Conservation (phyloP, 37 sponge, comb jelly and placozoan genomes). For the Diacarnus erythraeanus region DNA sequence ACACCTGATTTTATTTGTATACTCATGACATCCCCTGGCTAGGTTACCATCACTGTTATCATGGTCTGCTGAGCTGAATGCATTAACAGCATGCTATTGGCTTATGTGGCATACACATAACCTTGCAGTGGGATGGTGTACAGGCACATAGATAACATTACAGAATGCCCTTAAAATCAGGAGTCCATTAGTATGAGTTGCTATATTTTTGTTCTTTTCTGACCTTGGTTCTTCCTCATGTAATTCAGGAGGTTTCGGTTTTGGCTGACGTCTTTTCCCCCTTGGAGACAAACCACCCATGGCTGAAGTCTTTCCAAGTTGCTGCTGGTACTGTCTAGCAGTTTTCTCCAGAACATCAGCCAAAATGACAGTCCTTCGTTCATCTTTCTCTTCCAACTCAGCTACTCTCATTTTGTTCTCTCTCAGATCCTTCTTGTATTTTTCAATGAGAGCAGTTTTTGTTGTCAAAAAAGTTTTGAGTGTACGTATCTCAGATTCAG, state of each 20-base stretch:
- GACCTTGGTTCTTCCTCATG: constrained; percentile 10
- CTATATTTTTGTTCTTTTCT: too few relatives aligned
- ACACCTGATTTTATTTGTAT: too few relatives aligned
- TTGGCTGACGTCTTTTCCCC: neutral
- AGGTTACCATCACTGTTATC: too few relatives aligned
- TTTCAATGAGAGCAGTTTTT: constrained; percentile 83
- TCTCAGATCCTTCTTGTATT: constrained; percentile 64
- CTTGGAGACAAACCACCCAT: neutral
- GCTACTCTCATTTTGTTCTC: constrained; percentile 34
- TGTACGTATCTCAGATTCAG: constrained; percentile 73
- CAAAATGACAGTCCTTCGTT: constrained; percentile 72
- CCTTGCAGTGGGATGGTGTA: too few relatives aligned
- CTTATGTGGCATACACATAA: too few relatives aligned
- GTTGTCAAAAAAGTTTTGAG: constrained; percentile 74
- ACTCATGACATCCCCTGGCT: too few relatives aligned
- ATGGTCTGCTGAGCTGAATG: too few relatives aligned
- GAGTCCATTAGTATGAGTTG: too few relatives aligned
- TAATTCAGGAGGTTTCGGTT: neutral
- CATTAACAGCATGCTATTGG: too few relatives aligned
- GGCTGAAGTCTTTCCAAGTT: neutral
- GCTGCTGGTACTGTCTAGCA: constrained; percentile 69
- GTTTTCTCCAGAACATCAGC: constrained; percentile 90
- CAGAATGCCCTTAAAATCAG: too few relatives aligned
- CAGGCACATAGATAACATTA: too few relatives aligned
- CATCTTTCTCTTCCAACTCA: constrained; percentile 73